phyloP scores from a whole-genome alignment of 2,113 vertebrate genomes.

The Eclectus roratus region DNA sequence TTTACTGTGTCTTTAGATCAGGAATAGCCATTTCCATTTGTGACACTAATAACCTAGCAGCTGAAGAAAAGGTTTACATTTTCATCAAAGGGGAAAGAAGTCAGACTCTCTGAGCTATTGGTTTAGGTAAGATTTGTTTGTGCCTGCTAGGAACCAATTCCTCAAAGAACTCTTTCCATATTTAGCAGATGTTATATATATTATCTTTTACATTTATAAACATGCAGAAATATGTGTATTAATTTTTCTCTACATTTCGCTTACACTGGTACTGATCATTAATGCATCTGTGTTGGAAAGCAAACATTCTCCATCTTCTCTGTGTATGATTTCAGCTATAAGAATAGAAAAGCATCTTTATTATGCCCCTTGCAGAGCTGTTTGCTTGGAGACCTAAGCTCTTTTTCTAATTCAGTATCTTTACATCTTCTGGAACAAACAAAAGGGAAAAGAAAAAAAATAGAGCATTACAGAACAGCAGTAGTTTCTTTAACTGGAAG shows the following conservation, averaged over 20 bases:
- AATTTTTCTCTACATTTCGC: background rate
- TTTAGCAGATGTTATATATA: background rate
- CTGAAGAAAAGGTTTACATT: background rate
- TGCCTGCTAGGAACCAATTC: background rate
- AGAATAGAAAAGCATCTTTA: background rate
- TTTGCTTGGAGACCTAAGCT: background rate
- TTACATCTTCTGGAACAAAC: background rate
- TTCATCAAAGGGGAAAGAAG: background rate
- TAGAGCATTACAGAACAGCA: background rate
- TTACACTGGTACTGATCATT: background rate
- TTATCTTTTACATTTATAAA: background rate
- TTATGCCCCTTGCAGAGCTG: background rate
- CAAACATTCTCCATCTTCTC: background rate
- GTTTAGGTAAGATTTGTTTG: background rate
- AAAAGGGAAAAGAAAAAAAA: background rate
- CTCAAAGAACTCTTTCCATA: background rate
- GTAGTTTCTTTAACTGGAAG: conserved; percentile 25
- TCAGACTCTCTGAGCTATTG: background rate
- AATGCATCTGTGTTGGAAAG: background rate
- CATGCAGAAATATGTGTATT: background rate
- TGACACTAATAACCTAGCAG: background rate
- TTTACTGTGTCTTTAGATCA: background rate
- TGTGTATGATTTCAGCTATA: background rate
- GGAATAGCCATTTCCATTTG: background rate
- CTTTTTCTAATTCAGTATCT: background rate